phyloP scores from a whole-genome alignment of 2,888 invertebrate genomes.

The Cosmia pyralina region DNA sequence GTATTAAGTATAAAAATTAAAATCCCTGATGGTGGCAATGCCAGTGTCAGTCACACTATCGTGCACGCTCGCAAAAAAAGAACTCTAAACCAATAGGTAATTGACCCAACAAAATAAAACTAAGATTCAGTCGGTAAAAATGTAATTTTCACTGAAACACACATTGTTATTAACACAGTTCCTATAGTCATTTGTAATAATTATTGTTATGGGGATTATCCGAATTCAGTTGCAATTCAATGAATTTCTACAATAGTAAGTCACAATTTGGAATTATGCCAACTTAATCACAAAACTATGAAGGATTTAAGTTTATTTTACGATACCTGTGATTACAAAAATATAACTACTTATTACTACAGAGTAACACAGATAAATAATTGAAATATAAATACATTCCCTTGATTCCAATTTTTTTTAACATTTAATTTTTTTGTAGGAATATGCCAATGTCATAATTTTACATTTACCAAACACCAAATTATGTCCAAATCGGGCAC shows the following conservation, averaged over 20 bases:
- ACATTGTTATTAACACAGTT: conserved; percentile 77
- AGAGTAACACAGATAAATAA: conserved; percentile 82
- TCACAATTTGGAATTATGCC: conserved; percentile 62
- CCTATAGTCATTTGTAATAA: conserved; percentile 61
- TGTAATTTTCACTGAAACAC: conserved; percentile 86
- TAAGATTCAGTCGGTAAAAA: conserved; percentile 83
- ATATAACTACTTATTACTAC: conserved; percentile 86
- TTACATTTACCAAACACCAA: conserved; percentile 64
- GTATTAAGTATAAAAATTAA: too few relatives aligned
- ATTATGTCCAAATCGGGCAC: conserved; percentile 37
- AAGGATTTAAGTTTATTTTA: conserved; percentile 67
- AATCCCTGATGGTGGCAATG: too few relatives aligned
- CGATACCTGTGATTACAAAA: conserved; percentile 84
- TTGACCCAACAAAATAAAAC: conserved; percentile 63
- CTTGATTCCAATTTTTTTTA: conserved; percentile 70
- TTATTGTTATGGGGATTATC: conserved; percentile 66
- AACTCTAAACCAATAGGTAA: not conserved
- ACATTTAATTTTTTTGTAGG: conserved; percentile 75
- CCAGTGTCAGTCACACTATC: not conserved
- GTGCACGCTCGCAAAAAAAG: not conserved
- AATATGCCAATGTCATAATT: conserved; percentile 77
- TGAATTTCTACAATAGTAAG: conserved; percentile 52
- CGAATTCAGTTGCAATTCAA: conserved; percentile 48
- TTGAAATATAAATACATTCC: conserved; percentile 77
- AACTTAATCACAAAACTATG: conserved; percentile 60